A percentile compares a stretch with the other conserved stretches of the same genome.
Evolutionary conservation across 1,140 invertebrate genomes (phyloP).

Genomic region (Rhyzopertha dominica): DNA sequence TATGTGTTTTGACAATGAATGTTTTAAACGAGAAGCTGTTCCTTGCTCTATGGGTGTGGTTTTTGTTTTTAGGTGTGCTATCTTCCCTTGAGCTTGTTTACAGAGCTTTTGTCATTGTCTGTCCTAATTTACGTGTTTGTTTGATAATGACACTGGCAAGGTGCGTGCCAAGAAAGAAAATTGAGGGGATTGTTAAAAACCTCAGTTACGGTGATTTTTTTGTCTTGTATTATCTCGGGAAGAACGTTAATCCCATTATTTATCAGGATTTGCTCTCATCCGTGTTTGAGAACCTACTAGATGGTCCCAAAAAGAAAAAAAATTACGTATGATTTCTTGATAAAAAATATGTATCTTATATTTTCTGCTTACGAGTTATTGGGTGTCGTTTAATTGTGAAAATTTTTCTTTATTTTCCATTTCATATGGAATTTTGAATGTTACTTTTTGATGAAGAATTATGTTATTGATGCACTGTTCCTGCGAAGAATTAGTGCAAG

Average conservation of each 20-base stretch:
- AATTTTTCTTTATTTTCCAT: too few species aligned
- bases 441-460: too few species aligned
- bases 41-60: conserved; percentile 76
- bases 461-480: too few species aligned
- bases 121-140: conserved; percentile 48
- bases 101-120: conserved; percentile 48
- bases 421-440: too few species aligned
- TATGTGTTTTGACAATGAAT: conserved; percentile 72
- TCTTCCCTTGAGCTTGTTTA: conserved; percentile 62
- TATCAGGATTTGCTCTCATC: conserved; percentile 50
- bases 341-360: too few species aligned
- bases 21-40: conserved; percentile 79
- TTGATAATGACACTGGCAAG: conserved; percentile 53
- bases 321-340: too few species aligned
- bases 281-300: too few species aligned
- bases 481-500: too few species aligned
- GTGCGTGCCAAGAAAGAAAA: conserved; percentile 47
- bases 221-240: conserved; percentile 58
- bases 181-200: conserved; percentile 51
- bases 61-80: conserved; percentile 60
- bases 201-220: conserved; percentile 65
- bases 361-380: too few species aligned
- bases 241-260: conserved; percentile 60
- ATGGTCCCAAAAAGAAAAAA: too few species aligned
- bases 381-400: too few species aligned